Conservation (phyloP, 1,140 invertebrate species). For the Polypedilum pembai region DNA sequence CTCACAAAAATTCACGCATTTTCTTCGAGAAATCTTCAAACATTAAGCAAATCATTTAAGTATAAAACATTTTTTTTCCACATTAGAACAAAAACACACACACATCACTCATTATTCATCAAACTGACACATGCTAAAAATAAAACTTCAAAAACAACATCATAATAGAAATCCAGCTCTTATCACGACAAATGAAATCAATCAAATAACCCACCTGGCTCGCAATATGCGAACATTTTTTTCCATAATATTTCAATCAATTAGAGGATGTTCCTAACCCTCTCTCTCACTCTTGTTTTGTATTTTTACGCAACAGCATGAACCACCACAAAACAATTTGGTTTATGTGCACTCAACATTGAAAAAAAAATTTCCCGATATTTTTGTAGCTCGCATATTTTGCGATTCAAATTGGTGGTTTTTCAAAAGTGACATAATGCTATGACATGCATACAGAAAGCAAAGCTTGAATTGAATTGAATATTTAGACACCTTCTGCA, state of each 20-base stretch:
- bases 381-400: neutral
- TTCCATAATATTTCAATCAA: slow-evolving; percentile 14
- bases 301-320: slow-evolving; percentile 23
- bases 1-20: too few species aligned
- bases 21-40: too few species aligned
- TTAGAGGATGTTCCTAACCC: slow-evolving; percentile 16
- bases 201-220: neutral
- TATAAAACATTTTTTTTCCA: too few species aligned
- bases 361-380: slow-evolving; percentile 8
- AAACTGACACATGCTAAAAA: neutral
- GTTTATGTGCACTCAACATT: slow-evolving; percentile 14
- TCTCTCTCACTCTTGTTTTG: neutral
- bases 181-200: slow-evolving; percentile 4
- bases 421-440: slow-evolving; percentile 14
- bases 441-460: slow-evolving; percentile 19
- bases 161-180: too few species aligned
- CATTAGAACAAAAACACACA: too few species aligned
- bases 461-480: neutral
- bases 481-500: slow-evolving; percentile 5
- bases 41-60: too few species aligned
- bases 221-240: neutral
- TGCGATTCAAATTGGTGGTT: slow-evolving; percentile 22
- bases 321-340: slow-evolving; percentile 21
- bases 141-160: neutral
- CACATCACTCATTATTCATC: neutral